Conservation (phyloP, 2,797 vertebrate species). For the Poecilia gillii region DNA sequence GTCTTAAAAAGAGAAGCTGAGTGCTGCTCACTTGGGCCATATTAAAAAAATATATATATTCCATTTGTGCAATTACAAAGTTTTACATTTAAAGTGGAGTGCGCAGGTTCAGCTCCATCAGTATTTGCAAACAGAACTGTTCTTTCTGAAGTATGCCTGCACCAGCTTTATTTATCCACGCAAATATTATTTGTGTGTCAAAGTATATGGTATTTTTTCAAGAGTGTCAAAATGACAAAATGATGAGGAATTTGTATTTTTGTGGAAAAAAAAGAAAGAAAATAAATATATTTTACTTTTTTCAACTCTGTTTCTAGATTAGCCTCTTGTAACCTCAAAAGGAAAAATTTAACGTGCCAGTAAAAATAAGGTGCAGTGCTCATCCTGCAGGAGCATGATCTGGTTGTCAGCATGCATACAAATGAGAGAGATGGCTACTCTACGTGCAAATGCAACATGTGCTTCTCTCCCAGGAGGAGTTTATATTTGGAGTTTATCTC, state of each 20-base stretch:
- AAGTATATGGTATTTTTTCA: not conserved
- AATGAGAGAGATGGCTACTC: constrained; percentile 27
- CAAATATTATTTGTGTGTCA: too few relatives aligned
- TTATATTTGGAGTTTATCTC: constrained; percentile 60
- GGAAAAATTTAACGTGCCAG: not conserved
- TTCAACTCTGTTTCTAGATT: constrained; percentile 15
- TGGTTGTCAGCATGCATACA: constrained; percentile 31
- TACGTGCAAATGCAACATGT: constrained; percentile 47
- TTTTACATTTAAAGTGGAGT: too few relatives aligned
- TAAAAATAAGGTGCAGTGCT: constrained; percentile 14
- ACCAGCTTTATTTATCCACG: too few relatives aligned
- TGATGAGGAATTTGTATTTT: not conserved
- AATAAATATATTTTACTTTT: not conserved
- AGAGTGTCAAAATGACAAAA: too few relatives aligned
- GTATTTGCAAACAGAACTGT: too few relatives aligned
- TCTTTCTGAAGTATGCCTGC: too few relatives aligned
- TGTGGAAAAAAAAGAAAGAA: not conserved
- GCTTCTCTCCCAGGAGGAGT: constrained; percentile 30
- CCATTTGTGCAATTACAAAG: not conserved
- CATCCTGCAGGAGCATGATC: constrained; percentile 20
- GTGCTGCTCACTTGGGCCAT: not conserved
- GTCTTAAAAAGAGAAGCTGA: not conserved
- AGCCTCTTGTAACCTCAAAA: constrained; percentile 13
- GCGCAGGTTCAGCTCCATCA: too few relatives aligned
- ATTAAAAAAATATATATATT: not conserved